Percentiles rank a stretch among this genome's conserved stretches.
Conservation (phyloP, 2,113 vertebrate species). For the Paramormyrops kingsleyae region DNA sequence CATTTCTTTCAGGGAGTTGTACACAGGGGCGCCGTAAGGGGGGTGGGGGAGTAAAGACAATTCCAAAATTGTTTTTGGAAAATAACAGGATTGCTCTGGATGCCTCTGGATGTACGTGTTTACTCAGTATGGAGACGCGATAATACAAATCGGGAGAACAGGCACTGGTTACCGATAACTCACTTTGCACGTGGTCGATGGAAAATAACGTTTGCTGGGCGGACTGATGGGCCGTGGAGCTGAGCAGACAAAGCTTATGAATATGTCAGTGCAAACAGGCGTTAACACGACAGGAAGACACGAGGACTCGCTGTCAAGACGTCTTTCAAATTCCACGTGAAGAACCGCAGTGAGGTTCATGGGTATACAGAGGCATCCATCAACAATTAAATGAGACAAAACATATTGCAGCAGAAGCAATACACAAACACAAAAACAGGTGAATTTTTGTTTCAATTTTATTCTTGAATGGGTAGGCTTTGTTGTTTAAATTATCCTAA, state of each 20-base stretch:
- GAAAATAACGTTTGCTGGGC: not conserved
- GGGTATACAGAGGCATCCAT: not conserved
- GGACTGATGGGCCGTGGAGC: not conserved
- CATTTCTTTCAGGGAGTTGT: not conserved
- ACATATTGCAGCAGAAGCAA: not conserved
- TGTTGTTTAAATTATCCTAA: not conserved
- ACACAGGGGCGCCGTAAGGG: too few species aligned
- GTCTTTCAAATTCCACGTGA: not conserved
- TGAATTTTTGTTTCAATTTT: not conserved
- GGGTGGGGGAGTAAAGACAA: too few species aligned
- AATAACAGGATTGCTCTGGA: too few species aligned
- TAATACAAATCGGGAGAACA: not conserved
- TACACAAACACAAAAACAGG: not conserved
- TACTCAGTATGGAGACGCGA: not conserved
- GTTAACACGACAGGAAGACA: not conserved
- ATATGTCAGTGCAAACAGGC: not conserved
- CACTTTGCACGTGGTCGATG: not conserved
- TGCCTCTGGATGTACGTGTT: not conserved
- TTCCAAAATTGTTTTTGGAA: too few species aligned
- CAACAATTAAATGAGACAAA: not conserved
- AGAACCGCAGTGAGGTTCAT: not conserved
- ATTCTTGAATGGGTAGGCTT: not conserved
- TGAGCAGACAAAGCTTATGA: not conserved
- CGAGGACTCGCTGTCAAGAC: not conserved
- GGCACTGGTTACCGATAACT: not conserved